phyloP scores from a whole-genome alignment of 2,797 vertebrate genomes.

The Crypturellus tataupa region DNA sequence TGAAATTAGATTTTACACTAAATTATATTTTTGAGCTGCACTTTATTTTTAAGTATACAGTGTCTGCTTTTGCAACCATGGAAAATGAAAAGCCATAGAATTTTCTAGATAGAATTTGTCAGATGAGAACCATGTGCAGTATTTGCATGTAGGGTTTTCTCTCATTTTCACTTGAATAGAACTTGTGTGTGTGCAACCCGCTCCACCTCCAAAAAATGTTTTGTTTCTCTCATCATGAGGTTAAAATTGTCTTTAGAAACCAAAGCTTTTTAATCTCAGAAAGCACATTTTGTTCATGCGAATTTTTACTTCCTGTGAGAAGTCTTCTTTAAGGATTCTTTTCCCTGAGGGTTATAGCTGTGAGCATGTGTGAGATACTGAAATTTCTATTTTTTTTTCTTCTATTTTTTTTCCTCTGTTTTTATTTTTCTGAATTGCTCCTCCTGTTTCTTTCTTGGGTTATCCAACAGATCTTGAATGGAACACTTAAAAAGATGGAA shows the following conservation, averaged over 20 bases:
- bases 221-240: neutral
- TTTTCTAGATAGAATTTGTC: neutral
- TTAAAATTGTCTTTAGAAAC: neutral
- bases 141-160: neutral
- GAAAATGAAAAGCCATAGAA: neutral
- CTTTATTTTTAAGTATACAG: neutral
- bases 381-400: neutral
- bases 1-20: neutral
- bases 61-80: neutral
- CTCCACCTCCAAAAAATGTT: neutral
- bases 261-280: neutral
- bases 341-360: neutral
- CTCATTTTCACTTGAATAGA: neutral
- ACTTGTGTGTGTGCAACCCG: neutral
- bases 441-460: neutral
- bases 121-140: neutral
- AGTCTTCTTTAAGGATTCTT: neutral
- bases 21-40: neutral
- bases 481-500: neutral
- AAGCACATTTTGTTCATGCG: neutral
- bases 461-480: neutral
- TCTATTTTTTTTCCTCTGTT: neutral
- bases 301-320: neutral
- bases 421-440: neutral
- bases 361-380: neutral